Conservation (phyloP, 2,797 vertebrate genomes). For the Tachyglossus aculeatus region DNA sequence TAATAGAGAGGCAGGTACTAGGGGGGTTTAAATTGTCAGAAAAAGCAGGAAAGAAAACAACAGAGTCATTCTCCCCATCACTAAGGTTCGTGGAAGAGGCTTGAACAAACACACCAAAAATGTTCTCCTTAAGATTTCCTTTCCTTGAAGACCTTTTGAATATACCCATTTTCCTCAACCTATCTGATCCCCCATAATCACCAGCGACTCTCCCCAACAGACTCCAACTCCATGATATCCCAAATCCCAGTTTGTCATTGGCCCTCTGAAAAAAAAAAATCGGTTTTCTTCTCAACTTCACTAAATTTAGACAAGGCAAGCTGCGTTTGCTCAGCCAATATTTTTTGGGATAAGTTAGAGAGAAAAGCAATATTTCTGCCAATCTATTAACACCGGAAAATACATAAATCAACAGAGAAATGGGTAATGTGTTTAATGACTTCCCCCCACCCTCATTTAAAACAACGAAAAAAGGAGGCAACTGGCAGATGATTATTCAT, state of each 20-base stretch:
- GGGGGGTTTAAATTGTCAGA: background rate
- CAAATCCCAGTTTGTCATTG: constrained; percentile 53
- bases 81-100: background rate
- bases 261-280: constrained; percentile 63
- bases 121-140: background rate
- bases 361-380: constrained; percentile 57
- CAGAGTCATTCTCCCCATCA: background rate
- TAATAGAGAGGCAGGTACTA: background rate
- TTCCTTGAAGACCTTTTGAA: background rate
- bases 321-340: constrained; percentile 71
- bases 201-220: constrained; percentile 21
- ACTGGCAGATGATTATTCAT: constrained; percentile 57
- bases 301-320: constrained; percentile 61
- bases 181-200: constrained; percentile 26
- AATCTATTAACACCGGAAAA: constrained; percentile 52
- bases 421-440: constrained; percentile 57
- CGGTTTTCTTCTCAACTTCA: constrained; percentile 66
- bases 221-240: constrained; percentile 44
- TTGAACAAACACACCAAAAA: background rate
- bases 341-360: constrained; percentile 56
- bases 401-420: constrained; percentile 56
- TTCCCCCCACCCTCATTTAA: background rate
- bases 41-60: constrained; percentile 17
- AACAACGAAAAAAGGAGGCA: constrained; percentile 55
- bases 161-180: constrained; percentile 31